phyloP scores from a whole-genome alignment of 2,113 vertebrate species.

The Coryphaenoides rupestris region DNA sequence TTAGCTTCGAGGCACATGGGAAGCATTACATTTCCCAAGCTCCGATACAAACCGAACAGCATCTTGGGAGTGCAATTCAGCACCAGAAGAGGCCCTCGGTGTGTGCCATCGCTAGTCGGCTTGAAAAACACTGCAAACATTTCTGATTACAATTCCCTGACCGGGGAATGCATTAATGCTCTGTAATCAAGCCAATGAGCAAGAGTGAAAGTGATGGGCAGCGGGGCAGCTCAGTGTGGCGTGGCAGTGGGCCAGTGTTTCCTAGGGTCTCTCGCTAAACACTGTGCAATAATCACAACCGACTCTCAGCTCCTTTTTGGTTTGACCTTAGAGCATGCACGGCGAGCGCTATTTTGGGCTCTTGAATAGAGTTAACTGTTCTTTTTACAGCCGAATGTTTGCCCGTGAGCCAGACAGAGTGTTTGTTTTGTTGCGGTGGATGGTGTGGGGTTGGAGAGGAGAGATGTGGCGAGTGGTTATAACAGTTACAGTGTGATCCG shows the following conservation, averaged over 20 bases:
- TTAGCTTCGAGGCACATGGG: not conserved
- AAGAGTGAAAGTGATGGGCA: conserved; percentile 29
- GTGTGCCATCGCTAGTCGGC: not conserved
- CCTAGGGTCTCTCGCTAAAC: conserved; percentile 13
- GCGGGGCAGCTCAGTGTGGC: conserved; percentile 30
- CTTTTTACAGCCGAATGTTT: too few relatives aligned
- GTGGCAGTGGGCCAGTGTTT: conserved; percentile 30
- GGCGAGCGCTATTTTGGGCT: too few relatives aligned
- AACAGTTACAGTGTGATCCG: too few relatives aligned
- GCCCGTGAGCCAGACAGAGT: too few relatives aligned
- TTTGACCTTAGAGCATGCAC: too few relatives aligned
- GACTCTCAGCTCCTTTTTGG: too few relatives aligned
- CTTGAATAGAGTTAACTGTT: too few relatives aligned
- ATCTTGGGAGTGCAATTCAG: conserved; percentile 2
- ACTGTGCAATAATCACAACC: too few relatives aligned
- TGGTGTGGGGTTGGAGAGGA: too few relatives aligned
- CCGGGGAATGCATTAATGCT: conserved; percentile 50
- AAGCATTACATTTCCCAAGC: conserved; percentile 14
- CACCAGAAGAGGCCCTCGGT: conserved; percentile 5
- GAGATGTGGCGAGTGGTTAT: too few relatives aligned
- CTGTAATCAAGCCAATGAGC: conserved; percentile 52
- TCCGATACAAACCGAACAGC: conserved; percentile 5
- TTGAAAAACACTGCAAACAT: conserved; percentile 40
- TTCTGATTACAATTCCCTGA: conserved; percentile 36
- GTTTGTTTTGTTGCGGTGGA: too few relatives aligned